Percentiles rank a stretch among this genome's conserved stretches.
Conservation (phyloP, 2,888 invertebrate species). For the Zeuzera pyrina region DNA sequence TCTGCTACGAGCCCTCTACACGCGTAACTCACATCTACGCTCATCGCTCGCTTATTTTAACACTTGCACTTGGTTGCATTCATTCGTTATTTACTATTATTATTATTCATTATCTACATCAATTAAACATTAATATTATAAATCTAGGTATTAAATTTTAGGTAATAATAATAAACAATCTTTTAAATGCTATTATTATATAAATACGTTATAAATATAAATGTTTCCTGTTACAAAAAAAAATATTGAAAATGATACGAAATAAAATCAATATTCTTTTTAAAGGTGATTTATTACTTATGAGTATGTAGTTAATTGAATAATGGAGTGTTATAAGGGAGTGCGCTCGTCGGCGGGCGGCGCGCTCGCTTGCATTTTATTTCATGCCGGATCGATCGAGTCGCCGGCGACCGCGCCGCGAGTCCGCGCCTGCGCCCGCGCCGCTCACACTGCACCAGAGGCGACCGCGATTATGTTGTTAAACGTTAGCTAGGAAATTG, state of each 20-base stretch:
- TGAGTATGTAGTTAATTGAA: constrained; percentile 72
- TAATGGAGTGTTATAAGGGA: constrained; percentile 62
- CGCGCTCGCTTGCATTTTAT: constrained; percentile 62
- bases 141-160: constrained; percentile 72
- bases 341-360: constrained; percentile 52
- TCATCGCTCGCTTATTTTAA: constrained; percentile 49
- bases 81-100: constrained; percentile 51
- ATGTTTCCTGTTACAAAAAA: constrained; percentile 75
- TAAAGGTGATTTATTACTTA: constrained; percentile 71
- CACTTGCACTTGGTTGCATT: constrained; percentile 61
- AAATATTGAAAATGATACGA: constrained; percentile 73
- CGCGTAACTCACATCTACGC: constrained; percentile 23
- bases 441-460: constrained; percentile 38
- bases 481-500: constrained; percentile 74
- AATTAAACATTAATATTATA: constrained; percentile 73
- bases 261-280: constrained; percentile 73
- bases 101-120: constrained; percentile 70
- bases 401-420: constrained; percentile 11
- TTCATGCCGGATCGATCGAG: constrained; percentile 57
- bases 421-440: constrained; percentile 16
- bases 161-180: constrained; percentile 74
- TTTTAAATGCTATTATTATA: constrained; percentile 75
- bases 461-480: constrained; percentile 68
- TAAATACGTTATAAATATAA: constrained; percentile 75
- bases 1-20: constrained; percentile 13